phyloP scores from a whole-genome alignment of 2,888 invertebrate genomes.

The Crioceris asparagi region DNA sequence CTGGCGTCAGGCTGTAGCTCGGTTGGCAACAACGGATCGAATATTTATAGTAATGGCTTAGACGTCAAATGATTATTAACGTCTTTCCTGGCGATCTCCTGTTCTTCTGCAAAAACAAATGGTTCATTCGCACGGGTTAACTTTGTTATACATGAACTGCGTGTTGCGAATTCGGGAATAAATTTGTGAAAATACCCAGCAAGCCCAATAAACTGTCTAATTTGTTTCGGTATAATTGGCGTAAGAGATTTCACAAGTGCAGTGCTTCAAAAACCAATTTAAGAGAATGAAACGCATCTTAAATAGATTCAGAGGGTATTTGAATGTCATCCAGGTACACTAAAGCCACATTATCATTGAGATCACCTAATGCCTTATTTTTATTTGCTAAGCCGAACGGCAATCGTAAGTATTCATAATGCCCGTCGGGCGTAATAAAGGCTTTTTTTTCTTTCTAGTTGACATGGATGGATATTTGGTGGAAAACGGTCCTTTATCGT shows the following conservation, averaged over 20 bases:
- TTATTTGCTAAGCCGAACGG: constrained; percentile 9
- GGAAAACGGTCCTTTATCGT: constrained; percentile 22
- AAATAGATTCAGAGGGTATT: neutral
- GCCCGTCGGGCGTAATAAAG: too few relatives aligned
- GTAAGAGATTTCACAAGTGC: neutral
- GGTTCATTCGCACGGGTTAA: constrained; percentile 8
- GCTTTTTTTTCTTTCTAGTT: too few relatives aligned
- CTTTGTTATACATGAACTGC: constrained; percentile 17
- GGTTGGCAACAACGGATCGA: neutral
- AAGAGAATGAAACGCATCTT: neutral
- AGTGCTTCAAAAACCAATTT: neutral
- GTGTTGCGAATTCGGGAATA: constrained; percentile 18
- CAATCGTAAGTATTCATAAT: neutral
- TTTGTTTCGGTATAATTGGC: constrained; percentile 14
- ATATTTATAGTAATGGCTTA: neutral
- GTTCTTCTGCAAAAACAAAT: constrained; percentile 7
- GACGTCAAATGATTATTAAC: neutral
- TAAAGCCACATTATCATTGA: neutral
- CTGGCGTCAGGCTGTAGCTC: neutral
- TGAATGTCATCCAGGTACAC: too few relatives aligned
- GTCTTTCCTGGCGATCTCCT: constrained; percentile 1
- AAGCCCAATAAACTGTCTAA: constrained; percentile 23
- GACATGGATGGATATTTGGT: too few relatives aligned
- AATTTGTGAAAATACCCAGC: constrained; percentile 25
- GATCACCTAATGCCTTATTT: neutral